Evolutionary conservation across 2,888 invertebrate genomes (phyloP).

Genomic region (Drepanosiphum platanoidis): DNA sequence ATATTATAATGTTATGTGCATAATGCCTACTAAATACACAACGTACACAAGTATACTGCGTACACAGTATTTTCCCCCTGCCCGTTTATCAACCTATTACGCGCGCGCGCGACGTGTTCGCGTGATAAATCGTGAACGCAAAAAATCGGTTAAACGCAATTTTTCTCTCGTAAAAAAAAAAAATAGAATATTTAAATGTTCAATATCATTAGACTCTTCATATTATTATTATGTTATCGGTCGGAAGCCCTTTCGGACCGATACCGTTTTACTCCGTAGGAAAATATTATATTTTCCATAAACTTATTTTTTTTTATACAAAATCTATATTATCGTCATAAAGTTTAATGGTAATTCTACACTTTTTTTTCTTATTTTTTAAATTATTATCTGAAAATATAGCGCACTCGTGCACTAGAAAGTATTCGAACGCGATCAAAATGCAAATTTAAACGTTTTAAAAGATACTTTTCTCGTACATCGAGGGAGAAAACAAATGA

Average conservation of each 20-base stretch:
- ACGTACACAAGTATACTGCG: not conserved
- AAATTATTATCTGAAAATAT: constrained; percentile 28
- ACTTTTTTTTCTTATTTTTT: too few species aligned
- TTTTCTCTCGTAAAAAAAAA: not conserved
- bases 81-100: not conserved
- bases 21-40: not conserved
- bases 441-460: constrained; percentile 36
- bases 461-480: constrained; percentile 14
- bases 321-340: not conserved
- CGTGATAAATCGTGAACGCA: not conserved
- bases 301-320: not conserved
- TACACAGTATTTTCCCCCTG: not conserved
- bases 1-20: not conserved
- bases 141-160: constrained; percentile 29
- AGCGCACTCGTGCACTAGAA: not conserved
- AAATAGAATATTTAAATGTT: not conserved
- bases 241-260: not conserved
- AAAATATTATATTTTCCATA: not conserved
- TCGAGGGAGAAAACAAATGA: constrained; percentile 24
- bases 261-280: not conserved
- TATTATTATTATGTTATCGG: too few species aligned
- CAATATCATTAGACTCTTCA: not conserved
- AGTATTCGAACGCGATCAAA: constrained; percentile 6
- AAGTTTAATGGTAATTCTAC: not conserved
- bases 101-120: not conserved